These are phyloP conservation scores for Ianthella basta DNA, from an alignment of 37 sponge, comb jelly and placozoan genomes.

Conservation along the genomic window DNA sequence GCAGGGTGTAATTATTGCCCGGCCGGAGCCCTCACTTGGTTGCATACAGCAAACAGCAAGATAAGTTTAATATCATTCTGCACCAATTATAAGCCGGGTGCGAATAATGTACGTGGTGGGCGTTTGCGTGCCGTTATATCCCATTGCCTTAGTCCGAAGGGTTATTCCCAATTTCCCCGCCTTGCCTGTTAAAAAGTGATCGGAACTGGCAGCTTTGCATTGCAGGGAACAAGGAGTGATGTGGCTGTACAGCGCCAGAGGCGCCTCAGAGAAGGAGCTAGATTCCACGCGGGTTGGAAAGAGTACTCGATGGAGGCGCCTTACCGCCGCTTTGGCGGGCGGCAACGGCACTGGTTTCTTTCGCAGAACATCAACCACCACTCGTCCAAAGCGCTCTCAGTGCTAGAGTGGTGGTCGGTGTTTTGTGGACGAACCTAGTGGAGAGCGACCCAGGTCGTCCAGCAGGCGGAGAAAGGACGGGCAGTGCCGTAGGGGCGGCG, in stretches of 20 bases:
- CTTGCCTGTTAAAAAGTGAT: background rate
- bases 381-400: background rate
- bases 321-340: too few species aligned
- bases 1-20: too few species aligned
- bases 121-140: background rate
- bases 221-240: too few species aligned
- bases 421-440: constrained; percentile 16
- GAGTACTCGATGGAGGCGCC: background rate
- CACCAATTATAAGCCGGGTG: too few species aligned
- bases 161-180: background rate
- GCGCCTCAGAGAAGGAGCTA: background rate
- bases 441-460: background rate
- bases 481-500: too few species aligned
- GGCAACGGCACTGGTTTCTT: constrained; percentile 1
- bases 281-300: background rate
- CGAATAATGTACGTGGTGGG: too few species aligned
- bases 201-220: background rate
- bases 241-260: background rate
- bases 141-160: background rate
- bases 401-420: constrained; percentile 38
- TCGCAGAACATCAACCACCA: constrained; percentile 26
- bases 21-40: too few species aligned
- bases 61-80: too few species aligned
- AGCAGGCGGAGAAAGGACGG: too few species aligned
- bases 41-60: too few species aligned